Percentiles rank a stretch among this genome's conserved stretches.
These are phyloP conservation scores for Melanaphis sacchari DNA, from an alignment of 1,140 invertebrate genomes.

Conservation along the genomic window DNA sequence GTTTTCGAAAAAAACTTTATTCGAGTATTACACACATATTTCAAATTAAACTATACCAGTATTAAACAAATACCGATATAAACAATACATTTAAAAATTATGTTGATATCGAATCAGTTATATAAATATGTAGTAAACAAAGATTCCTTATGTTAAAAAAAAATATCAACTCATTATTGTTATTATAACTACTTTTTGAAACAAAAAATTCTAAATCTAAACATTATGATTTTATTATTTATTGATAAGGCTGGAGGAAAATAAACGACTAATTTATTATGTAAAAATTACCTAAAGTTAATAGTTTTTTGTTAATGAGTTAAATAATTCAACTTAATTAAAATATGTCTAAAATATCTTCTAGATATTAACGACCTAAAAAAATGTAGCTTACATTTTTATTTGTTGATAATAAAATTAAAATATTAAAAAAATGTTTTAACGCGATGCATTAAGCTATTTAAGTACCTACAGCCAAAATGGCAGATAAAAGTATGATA, in stretches of 20 bases:
- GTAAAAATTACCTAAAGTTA: not conserved
- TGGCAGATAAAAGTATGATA: not conserved
- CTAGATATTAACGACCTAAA: no score
- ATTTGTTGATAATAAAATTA: not conserved
- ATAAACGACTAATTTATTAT: not conserved
- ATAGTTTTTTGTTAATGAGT: not conserved
- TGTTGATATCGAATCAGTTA: not conserved
- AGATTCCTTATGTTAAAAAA: not conserved
- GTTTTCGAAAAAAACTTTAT: not conserved
- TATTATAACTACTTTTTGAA: not conserved
- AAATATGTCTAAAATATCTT: not conserved
- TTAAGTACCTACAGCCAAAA: not conserved
- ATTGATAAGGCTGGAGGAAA: not conserved
- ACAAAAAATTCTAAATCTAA: not conserved
- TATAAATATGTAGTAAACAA: not conserved
- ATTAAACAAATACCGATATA: not conserved
- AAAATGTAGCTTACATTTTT: not conserved
- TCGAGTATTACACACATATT: not conserved
- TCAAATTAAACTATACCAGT: not conserved
- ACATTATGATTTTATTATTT: not conserved
- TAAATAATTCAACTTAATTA: not conserved
- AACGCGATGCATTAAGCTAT: not conserved
- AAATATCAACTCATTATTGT: not conserved
- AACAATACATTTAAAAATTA: not conserved
- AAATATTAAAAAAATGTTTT: not conserved